Base-by-base conservation (phyloP, 2,797 vertebrate species). In the Pangasius djambal region DNA sequence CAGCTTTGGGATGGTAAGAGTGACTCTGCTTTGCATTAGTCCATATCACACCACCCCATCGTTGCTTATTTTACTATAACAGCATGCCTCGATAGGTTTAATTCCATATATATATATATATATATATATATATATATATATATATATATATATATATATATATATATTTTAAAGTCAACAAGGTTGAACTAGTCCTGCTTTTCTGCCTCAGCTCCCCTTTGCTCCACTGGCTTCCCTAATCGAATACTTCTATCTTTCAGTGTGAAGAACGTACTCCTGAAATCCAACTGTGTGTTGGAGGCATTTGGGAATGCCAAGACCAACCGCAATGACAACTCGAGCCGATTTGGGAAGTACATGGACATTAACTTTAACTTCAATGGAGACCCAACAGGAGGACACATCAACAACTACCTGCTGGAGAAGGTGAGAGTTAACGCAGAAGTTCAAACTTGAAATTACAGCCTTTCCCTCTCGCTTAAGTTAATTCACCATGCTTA, bases 281-380 rank as follows among this genome's bases (percentile, higher is more conserved):
- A 98, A 90, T 99, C 98, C 79, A 99, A 98, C 94, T 98, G 98
- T 0, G 97, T 99, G 86, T 94, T 99, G 92, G 98, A 99, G 92
- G 97, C 98, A 86, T 98, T 98, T 0, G 98, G 98, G 83, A 99
- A 99, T 0, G 98, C 98, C 92, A 98, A 98, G 91, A 99, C 98
- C 22, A 98, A 97, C 90, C 98, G 98, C 75, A 99, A 99, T 0
- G 97, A 98, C 94, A 99, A 99, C 94, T 98, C 98, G 89, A 98
- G 98, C 92, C 97, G 98, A 90, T 98, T 99, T 0, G 98, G 98
- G 81, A 98, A 98, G 91, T 98, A 99, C 95, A 99, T 98, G 98
- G 98, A 99, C 95, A 98, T 99, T 95, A 98, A 98, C 95, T 98
- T 99, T 4, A 97, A 98, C 95, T 98, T 99, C 93, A 99, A 98